A percentile compares a stretch with the other conserved stretches of the same genome.
These are phyloP conservation scores for Gambusia affinis DNA, from an alignment of 2,113 vertebrate genomes.

Conservation along the genomic window DNA sequence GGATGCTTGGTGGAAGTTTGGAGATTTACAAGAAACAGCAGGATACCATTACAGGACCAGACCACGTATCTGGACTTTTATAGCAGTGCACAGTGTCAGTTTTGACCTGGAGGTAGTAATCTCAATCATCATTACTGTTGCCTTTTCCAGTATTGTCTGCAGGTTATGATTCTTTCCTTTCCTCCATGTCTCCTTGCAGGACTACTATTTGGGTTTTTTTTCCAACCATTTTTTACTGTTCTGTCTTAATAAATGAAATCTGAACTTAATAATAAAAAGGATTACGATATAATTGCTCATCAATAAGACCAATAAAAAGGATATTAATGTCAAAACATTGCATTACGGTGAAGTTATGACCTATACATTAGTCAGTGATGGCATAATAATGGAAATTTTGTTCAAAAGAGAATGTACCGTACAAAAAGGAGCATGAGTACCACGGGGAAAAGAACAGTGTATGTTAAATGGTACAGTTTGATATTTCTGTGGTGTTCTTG, in stretches of 20 bases:
- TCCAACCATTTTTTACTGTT: not conserved
- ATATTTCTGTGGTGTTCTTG: too few relatives aligned
- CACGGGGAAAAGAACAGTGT: too few relatives aligned
- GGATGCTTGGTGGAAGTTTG: constrained; percentile 19
- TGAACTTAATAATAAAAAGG: not conserved
- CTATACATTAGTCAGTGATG: not conserved
- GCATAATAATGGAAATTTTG: too few relatives aligned
- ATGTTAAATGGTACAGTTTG: too few relatives aligned
- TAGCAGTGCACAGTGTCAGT: constrained; percentile 1
- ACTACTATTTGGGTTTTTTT: not conserved
- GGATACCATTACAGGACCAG: constrained; percentile 18
- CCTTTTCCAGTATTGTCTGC: not conserved
- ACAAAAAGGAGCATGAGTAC: too few relatives aligned
- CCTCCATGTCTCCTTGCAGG: not conserved
- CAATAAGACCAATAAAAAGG: not conserved
- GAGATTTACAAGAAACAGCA: constrained; percentile 11
- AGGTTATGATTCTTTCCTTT: not conserved
- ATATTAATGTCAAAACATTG: not conserved
- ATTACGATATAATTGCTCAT: not conserved
- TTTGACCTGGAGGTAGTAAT: not conserved
- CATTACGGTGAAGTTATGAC: not conserved
- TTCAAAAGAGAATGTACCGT: too few relatives aligned
- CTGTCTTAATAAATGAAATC: not conserved
- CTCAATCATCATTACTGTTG: not conserved
- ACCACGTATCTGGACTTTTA: constrained; percentile 11